Evolutionary conservation across 30 jellyfish, hydroid and myxozoan genomes (phyloP).

Genomic region (Sanderia malayensis): DNA sequence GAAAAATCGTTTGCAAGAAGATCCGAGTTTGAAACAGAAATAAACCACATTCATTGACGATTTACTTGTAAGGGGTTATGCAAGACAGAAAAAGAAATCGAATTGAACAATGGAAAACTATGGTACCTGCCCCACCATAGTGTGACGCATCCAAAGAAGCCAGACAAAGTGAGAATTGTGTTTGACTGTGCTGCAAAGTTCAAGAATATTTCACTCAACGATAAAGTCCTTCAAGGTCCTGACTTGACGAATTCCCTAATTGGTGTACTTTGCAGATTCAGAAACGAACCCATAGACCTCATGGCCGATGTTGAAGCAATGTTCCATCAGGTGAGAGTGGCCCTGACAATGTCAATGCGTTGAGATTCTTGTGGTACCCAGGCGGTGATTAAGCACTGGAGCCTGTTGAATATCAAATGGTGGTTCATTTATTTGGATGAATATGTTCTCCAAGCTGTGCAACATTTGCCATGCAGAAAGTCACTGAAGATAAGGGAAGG

Average conservation of each 20-base stretch:
- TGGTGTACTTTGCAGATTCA: conserved; percentile 30
- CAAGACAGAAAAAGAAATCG: conserved; percentile 19
- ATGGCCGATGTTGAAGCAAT: conserved; percentile 54
- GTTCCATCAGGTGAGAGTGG: conserved; percentile 51
- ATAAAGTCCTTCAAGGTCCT: conserved; percentile 31
- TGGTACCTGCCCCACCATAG: conserved; percentile 71
- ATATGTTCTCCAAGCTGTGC: conserved; percentile 18
- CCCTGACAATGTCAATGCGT: conserved; percentile 5
- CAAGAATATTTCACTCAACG: conserved; percentile 33
- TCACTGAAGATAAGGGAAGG: conserved; percentile 7
- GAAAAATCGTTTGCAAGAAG: conserved; percentile 13
- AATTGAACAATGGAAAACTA: not conserved
- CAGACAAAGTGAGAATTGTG: conserved; percentile 16
- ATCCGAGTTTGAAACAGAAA: conserved; percentile 11
- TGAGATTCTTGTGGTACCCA: conserved; percentile 31
- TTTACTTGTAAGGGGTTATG: conserved; percentile 9
- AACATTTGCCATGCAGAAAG: conserved; percentile 6
- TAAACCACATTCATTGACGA: conserved; percentile 27
- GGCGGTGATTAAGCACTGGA: conserved; percentile 6
- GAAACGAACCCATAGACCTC: conserved; percentile 25
- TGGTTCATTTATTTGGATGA: conserved; percentile 27
- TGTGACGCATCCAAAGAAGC: conserved; percentile 10
- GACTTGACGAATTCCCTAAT: conserved; percentile 16
- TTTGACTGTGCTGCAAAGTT: conserved; percentile 60
- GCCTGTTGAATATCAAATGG: conserved; percentile 24